Conservation (phyloP, 2,797 vertebrate genomes). For the Poecilia velifera region DNA sequence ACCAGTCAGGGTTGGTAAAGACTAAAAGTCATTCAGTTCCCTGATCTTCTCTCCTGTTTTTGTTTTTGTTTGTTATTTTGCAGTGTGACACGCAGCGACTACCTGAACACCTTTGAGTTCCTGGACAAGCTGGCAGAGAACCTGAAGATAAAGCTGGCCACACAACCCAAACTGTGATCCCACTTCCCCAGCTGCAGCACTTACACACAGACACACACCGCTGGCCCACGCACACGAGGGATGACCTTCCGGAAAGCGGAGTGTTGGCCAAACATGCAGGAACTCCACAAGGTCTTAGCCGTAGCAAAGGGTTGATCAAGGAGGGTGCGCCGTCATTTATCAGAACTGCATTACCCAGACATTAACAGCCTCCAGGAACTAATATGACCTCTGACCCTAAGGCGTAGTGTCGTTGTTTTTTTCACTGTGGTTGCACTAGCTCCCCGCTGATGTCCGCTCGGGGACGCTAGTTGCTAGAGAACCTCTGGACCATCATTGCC, state of each 20-base stretch:
- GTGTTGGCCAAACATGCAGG: slow-evolving; percentile 17
- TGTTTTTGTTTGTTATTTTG: too few relatives aligned
- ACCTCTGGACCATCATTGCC: slow-evolving; percentile 50
- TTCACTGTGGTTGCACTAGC: slow-evolving; percentile 42
- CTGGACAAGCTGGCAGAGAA: slow-evolving; percentile 97
- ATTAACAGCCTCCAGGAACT: not conserved
- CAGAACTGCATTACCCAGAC: not conserved
- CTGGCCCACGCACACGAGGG: slow-evolving; percentile 19
- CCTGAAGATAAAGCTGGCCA: slow-evolving; percentile 87
- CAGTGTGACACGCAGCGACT: slow-evolving; percentile 90
- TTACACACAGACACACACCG: slow-evolving; percentile 30
- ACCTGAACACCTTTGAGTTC: slow-evolving; percentile 97
- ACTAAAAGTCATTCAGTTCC: not conserved
- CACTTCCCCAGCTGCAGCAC: slow-evolving; percentile 7
- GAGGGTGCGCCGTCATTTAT: not conserved
- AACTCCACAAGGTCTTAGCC: slow-evolving; percentile 28
- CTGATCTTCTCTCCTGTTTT: too few relatives aligned
- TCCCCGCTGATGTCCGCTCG: slow-evolving; percentile 5
- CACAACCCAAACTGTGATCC: slow-evolving; percentile 87
- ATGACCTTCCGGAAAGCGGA: slow-evolving; percentile 22
- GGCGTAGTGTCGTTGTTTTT: slow-evolving; percentile 1
- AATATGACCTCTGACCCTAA: not conserved
- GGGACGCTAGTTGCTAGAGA: slow-evolving; percentile 16
- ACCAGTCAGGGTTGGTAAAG: not conserved
- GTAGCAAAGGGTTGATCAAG: not conserved